These are phyloP conservation scores for Piaya cayana DNA, from an alignment of 2,113 vertebrate genomes.

Conservation along the genomic window DNA sequence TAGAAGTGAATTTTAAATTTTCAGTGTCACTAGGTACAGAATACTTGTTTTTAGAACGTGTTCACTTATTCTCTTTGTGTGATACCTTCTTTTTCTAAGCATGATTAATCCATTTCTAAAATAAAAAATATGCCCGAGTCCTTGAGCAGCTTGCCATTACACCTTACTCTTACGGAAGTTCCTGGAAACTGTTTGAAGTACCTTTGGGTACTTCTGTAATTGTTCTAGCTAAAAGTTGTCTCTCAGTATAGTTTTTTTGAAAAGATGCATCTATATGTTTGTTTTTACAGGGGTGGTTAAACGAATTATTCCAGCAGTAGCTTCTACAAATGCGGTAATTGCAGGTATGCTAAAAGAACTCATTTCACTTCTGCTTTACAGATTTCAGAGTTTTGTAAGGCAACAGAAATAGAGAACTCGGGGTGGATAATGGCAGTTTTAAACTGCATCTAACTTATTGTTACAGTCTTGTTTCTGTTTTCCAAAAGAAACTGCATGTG, in stretches of 20 bases:
- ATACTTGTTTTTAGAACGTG: neutral
- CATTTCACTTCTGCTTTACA: neutral
- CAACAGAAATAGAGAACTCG: neutral
- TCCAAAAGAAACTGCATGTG: neutral
- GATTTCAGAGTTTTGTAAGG: neutral
- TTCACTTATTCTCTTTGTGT: neutral
- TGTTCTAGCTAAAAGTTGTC: neutral
- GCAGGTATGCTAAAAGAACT: constrained; percentile 80
- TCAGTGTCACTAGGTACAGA: neutral
- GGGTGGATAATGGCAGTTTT: neutral
- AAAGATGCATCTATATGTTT: neutral
- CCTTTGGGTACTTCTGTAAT: neutral
- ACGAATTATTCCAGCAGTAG: constrained; percentile 95
- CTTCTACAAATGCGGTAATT: constrained; percentile 97
- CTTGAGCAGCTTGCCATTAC: neutral
- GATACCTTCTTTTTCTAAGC: neutral
- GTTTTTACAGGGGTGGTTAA: constrained; percentile 88
- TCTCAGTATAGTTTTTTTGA: neutral
- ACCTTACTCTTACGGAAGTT: neutral
- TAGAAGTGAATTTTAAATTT: neutral
- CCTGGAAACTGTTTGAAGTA: neutral
- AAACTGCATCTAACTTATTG: neutral
- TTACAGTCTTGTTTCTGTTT: neutral
- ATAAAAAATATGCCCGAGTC: neutral
- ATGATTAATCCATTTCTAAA: neutral